Conservation (phyloP, 2,113 vertebrate species). For the Periophthalmodon schlosseri region DNA sequence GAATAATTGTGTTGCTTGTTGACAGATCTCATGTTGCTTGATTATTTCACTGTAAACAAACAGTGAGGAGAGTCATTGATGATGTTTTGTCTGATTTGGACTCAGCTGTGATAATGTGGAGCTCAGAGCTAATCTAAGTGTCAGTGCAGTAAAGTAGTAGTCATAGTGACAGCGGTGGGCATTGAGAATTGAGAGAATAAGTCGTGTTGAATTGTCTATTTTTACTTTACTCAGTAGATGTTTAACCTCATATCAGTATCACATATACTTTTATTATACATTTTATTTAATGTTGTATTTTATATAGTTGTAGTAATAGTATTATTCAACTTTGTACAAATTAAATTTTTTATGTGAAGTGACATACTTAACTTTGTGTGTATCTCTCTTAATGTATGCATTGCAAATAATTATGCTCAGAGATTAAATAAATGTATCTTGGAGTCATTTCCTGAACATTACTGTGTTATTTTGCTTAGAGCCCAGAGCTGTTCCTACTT, state of each 20-base stretch:
- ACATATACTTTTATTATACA: too few relatives aligned
- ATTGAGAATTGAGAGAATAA: not conserved
- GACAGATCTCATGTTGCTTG: conserved; percentile 46
- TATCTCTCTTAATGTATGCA: not conserved
- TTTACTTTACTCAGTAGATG: not conserved
- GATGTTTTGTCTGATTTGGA: conserved; percentile 34
- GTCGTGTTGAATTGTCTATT: too few relatives aligned
- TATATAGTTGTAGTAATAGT: not conserved
- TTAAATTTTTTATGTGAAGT: too few relatives aligned
- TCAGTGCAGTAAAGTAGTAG: conserved; percentile 10
- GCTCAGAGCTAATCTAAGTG: conserved; percentile 15
- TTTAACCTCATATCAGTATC: not conserved
- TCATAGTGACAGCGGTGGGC: not conserved
- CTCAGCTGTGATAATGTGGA: conserved; percentile 12
- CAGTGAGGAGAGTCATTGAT: conserved; percentile 49
- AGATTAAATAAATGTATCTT: not conserved
- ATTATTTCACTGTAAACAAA: conserved; percentile 63
- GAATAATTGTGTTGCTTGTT: conserved; percentile 47
- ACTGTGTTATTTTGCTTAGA: not conserved
- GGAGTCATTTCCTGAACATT: not conserved
- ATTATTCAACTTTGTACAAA: not conserved
- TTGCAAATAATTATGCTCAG: not conserved
- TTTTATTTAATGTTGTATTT: not conserved
- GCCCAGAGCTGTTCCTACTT: conserved; percentile 4
- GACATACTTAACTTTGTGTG: too few relatives aligned